phyloP scores from a whole-genome alignment of 2,113 vertebrate genomes.

The Corythoichthys haematopterus region DNA sequence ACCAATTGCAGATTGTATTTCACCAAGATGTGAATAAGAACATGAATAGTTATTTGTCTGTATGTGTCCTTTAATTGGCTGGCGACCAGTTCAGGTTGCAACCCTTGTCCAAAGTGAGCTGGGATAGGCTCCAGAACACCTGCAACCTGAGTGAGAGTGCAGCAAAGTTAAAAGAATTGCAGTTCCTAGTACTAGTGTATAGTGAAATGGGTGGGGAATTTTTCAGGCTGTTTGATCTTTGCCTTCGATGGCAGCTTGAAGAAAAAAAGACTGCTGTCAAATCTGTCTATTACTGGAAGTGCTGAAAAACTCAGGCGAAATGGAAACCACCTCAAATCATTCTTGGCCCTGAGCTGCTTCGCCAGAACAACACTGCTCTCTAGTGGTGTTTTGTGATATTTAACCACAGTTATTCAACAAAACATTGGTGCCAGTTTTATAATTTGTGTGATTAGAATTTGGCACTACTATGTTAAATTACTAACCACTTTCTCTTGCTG shows the following conservation, averaged over 20 bases:
- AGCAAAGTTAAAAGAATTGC: slow-evolving; percentile 1
- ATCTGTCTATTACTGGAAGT: background rate
- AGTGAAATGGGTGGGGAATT: slow-evolving; percentile 1
- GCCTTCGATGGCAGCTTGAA: background rate
- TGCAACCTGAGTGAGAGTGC: background rate
- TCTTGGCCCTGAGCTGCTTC: background rate
- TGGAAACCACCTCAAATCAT: slow-evolving; percentile 2
- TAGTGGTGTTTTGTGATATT: slow-evolving; percentile 30
- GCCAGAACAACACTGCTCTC: slow-evolving; percentile 40
- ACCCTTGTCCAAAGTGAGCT: no score
- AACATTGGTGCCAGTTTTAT: background rate
- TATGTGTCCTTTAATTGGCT: no score
- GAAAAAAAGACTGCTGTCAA: slow-evolving; percentile 4
- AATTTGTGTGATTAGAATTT: background rate
- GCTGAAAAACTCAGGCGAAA: slow-evolving; percentile 6
- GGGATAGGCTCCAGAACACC: no score
- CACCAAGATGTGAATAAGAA: no score
- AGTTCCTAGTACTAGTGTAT: background rate
- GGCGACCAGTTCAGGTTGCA: no score
- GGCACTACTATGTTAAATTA: slow-evolving; percentile 33
- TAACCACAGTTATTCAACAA: background rate
- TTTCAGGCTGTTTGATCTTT: slow-evolving; percentile 1
- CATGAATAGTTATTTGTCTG: no score
- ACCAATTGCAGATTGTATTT: no score
- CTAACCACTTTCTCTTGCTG: slow-evolving; percentile 24